Evolutionary conservation across 2,113 vertebrate genomes (phyloP).

Genomic region (Saiga tatarica): DNA sequence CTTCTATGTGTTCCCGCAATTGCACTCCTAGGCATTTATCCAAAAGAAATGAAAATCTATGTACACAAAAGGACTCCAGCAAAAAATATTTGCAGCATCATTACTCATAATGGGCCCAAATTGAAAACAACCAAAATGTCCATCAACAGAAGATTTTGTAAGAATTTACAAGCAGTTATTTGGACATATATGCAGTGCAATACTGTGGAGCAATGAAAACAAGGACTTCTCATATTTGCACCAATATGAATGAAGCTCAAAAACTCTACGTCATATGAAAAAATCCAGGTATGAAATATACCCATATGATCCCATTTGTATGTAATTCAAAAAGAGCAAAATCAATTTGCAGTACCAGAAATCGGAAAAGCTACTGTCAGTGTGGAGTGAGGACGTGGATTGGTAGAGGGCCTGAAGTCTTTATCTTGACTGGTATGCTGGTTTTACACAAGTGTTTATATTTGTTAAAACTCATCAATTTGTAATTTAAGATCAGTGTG

Average conservation of each 20-base stretch:
- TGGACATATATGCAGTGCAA: background rate
- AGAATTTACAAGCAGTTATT: background rate
- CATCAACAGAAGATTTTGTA: background rate
- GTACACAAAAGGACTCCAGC: background rate
- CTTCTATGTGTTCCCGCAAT: too few relatives aligned
- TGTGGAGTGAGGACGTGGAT: accelerated
- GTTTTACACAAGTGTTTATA: too few relatives aligned
- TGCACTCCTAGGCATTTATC: background rate
- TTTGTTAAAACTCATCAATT: background rate
- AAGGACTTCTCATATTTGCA: background rate
- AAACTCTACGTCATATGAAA: background rate
- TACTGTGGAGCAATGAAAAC: background rate
- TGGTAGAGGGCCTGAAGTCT: background rate
- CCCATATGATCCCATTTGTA: accelerated
- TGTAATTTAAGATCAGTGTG: background rate
- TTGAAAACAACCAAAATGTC: background rate
- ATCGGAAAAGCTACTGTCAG: background rate
- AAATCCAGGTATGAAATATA: background rate
- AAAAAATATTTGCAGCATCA: background rate
- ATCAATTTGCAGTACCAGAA: too few relatives aligned
- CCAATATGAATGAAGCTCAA: background rate
- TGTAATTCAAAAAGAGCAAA: background rate
- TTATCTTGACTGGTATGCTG: accelerated
- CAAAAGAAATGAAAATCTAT: background rate
- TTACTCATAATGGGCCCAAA: background rate